Base-by-base conservation (phyloP, 2,888 invertebrate species). In the Sminthurinus aureus region DNA sequence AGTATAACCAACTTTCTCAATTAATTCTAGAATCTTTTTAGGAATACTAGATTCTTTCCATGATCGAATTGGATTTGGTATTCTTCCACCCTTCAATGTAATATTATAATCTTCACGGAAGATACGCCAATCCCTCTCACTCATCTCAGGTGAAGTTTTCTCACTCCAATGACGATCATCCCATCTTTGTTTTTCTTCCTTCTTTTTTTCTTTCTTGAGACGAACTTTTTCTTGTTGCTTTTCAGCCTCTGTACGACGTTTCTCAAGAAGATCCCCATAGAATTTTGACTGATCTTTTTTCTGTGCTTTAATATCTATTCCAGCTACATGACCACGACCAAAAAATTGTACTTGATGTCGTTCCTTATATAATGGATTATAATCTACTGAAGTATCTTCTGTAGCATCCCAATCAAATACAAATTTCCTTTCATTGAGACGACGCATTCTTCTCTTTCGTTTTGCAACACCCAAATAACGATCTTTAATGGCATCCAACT, bases 371-470 rank as follows among this genome's bases (percentile, higher is more conserved):
- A 99, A 92, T 85, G 94, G 94, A 91, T 99, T 99, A 90, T 99
- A 99, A 92, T 99, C 99, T 85, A 95, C 94, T 2, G 98, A 97
- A 0, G 99, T 99, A 90, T 99, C 99, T 91, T 99, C 99, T 0
- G 96, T 95, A 0, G 98, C 98, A 91, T 99, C 99, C 99, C 99
- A 99, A 91, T 99, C 99, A 91, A 99, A 99, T 0, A 99, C 99
- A 92, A 99, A 99, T 91, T 99, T 99, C 20, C 99, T 93, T 90
- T 99, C 99, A 91, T 99, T 99, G 71, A 99, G 91, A 85, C 99
- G 92, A 22, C 99, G 92, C 0, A 98, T 96, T 84, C 98, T 92
- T 18, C 98, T 93, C 90, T 97, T 97, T 90, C 98, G 97, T 90
- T 98, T 98, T 0, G 96, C 92, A 75, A 97, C 93, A 0, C 99